Evolutionary conservation across 1,140 invertebrate species (phyloP), one percentile per base, ranked within the genome.

Genomic region (Melanaphis sacchari): DNA sequence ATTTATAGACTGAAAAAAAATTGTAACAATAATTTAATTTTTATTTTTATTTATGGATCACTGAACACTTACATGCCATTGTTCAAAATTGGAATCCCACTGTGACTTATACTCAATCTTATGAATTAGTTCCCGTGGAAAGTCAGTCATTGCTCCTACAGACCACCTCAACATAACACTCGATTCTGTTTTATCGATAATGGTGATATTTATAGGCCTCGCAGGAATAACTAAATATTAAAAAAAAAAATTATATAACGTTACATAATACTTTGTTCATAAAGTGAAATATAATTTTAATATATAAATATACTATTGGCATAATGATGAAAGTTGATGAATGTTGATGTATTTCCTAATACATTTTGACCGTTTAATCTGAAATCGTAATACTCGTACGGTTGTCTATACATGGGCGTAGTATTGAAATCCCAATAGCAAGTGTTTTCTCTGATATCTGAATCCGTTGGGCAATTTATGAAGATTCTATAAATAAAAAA

Each of bases 81-180:
- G 96, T 93, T 94, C 95, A 81, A 96, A 88, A 38, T 87, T 96
- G 89, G 95, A 95, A 94, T 96, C 95, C 95, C 96, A 96, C 94
- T 96, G 95, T 93, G 96, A 96, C 94, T 96, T 96, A 95, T 97
- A 97, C 90, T 96, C 95, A 66, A 97, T 95, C 94, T 96, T 96
- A 94, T 96, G 96, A 92, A 96, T 95, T 9, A 97, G 94, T 38
- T 96, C 96, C 93, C 95, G 95, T 43, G 96, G 95, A 94, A 97
- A 96, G 94, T 95, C 95, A 84, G 95, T 94, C 95, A 97, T 95
- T 40, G 96, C 95, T 40, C 96, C 95, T 11, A 97, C 95, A 31
- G 93, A 94, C 97, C 97, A 97, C 41, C 94, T 94, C 26, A 97
- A 95, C 59, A 95, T 94, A 46, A 96, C 96, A 94, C 96, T 96